Percentiles rank a stretch among this genome's conserved stretches.
phyloP scores from a whole-genome alignment of 1,140 invertebrate species.

The Drosophila kohkoa region DNA sequence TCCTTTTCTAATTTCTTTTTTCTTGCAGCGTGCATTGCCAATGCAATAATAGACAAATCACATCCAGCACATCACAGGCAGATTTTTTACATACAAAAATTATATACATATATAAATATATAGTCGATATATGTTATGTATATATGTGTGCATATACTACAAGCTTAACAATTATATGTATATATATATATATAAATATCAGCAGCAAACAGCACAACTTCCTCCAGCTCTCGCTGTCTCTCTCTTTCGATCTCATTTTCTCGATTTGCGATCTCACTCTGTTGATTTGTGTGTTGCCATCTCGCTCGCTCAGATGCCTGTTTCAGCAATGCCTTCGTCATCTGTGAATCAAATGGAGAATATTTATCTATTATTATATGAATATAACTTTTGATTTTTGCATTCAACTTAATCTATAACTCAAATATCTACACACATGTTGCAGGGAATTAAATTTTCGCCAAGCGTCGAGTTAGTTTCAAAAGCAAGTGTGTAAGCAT shows the following conservation, averaged over 20 bases:
- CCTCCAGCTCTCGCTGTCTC: background rate
- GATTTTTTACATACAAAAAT: slow-evolving; percentile 58
- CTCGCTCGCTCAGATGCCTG: slow-evolving; percentile 90
- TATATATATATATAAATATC: slow-evolving; percentile 51
- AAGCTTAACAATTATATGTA: slow-evolving; percentile 24
- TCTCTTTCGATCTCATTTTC: background rate
- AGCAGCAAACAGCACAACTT: slow-evolving; percentile 35
- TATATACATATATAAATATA: slow-evolving; percentile 24
- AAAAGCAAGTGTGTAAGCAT: slow-evolving; percentile 19
- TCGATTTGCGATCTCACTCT: background rate
- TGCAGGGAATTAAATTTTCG: background rate
- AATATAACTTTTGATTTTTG: background rate
- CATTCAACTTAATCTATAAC: background rate
- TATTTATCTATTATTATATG: slow-evolving; percentile 4
- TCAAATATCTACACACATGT: background rate
- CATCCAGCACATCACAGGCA: slow-evolving; percentile 81
- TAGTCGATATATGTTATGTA: slow-evolving; percentile 20
- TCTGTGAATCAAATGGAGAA: slow-evolving; percentile 87
- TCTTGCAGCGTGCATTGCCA: slow-evolving; percentile 57
- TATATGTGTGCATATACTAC: slow-evolving; percentile 26
- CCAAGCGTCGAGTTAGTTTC: slow-evolving; percentile 32
- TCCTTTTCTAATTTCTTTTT: no score
- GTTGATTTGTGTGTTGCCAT: background rate
- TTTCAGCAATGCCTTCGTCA: slow-evolving; percentile 97
- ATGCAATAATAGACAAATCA: slow-evolving; percentile 71